Conservation (phyloP, 1,140 invertebrate genomes). For the Microplitis demolitor region DNA sequence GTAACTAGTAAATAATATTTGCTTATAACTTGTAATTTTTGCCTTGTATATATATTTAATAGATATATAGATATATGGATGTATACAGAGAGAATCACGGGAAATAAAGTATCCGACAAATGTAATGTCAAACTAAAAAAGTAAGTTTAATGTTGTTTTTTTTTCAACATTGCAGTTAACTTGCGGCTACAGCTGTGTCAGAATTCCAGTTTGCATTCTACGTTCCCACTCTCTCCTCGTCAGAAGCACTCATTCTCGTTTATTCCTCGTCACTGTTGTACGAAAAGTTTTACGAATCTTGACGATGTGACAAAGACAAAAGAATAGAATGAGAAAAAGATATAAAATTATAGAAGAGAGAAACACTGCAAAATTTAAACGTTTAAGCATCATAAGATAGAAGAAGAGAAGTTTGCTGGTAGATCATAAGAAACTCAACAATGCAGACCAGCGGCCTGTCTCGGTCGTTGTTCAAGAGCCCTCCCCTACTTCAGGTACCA, state of each 20-base stretch:
- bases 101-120: slow-evolving; percentile 41
- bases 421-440: slow-evolving; percentile 43
- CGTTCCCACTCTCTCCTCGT: slow-evolving; percentile 5
- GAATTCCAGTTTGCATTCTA: slow-evolving; percentile 33
- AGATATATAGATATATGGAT: too few species aligned
- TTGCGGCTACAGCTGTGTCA: slow-evolving; percentile 33
- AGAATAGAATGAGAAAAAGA: too few species aligned
- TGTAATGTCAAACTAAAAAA: slow-evolving; percentile 43
- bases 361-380: slow-evolving; percentile 6
- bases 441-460: slow-evolving; percentile 33
- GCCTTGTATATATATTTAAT: too few species aligned
- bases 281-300: background rate
- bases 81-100: background rate
- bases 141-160: slow-evolving; percentile 33
- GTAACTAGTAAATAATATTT: too few species aligned
- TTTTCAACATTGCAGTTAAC: slow-evolving; percentile 29
- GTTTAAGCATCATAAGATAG: background rate
- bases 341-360: background rate
- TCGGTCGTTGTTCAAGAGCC: background rate
- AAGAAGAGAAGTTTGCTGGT: slow-evolving; percentile 11
- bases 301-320: background rate
- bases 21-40: too few species aligned
- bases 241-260: too few species aligned
- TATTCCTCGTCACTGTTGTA: slow-evolving; percentile 3
- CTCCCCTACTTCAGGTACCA: slow-evolving; percentile 19